A percentile compares a stretch with the other conserved stretches of the same genome.
These are phyloP conservation scores for Ectropis crepuscularia DNA, from an alignment of 2,888 invertebrate genomes.

Conservation along the genomic window DNA sequence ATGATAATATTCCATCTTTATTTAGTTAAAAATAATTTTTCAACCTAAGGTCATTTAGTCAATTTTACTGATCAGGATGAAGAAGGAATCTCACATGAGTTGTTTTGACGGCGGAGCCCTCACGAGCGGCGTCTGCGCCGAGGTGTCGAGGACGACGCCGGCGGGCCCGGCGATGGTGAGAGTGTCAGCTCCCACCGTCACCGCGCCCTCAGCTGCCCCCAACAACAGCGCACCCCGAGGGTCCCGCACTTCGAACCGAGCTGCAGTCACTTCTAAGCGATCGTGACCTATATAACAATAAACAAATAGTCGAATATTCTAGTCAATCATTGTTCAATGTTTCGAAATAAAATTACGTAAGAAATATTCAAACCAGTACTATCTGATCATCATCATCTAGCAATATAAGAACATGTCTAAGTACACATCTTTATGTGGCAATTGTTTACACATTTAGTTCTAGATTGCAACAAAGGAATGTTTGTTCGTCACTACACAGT, in stretches of 20 bases:
- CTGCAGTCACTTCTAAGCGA: constrained; percentile 91
- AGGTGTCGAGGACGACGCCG: constrained; percentile 93
- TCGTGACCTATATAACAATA: constrained; percentile 87
- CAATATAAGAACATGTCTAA: no score
- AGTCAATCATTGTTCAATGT: background rate
- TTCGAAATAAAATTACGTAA: background rate
- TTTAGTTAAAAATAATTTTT: no score
- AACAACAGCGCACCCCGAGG: constrained; percentile 90
- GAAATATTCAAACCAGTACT: no score
- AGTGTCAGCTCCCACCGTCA: constrained; percentile 92
- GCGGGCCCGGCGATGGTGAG: constrained; percentile 92
- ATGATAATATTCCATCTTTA: no score
- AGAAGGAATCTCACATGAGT: constrained; percentile 87
- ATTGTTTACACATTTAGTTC: no score
- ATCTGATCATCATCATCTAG: no score
- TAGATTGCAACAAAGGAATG: no score
- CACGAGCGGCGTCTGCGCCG: constrained; percentile 93
- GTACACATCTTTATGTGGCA: no score
- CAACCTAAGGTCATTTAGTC: no score
- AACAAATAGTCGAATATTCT: background rate
- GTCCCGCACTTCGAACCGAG: constrained; percentile 92
- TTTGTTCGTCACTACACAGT: no score
- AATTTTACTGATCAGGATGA: no score
- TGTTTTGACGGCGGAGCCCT: constrained; percentile 93
- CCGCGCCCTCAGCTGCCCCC: constrained; percentile 91